Evolutionary conservation across 1,140 invertebrate species (phyloP).

Genomic region (Drosophila lowei): DNA sequence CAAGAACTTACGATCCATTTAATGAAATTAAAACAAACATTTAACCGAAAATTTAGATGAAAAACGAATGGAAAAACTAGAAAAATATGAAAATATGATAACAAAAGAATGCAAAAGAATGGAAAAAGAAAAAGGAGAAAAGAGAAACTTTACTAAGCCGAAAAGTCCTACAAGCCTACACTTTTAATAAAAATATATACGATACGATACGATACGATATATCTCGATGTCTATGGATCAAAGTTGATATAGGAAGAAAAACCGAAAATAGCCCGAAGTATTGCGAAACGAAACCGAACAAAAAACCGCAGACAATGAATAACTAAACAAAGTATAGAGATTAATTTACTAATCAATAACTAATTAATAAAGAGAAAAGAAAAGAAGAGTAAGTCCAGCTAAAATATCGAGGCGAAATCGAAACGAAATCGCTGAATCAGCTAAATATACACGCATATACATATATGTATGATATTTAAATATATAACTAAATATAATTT

Average conservation of each 20-base stretch:
- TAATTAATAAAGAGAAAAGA: constrained; percentile 2
- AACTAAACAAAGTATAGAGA: constrained; percentile 46
- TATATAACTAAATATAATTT: constrained; percentile 51
- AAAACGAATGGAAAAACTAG: constrained; percentile 49
- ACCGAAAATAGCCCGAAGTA: constrained; percentile 45
- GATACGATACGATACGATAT: constrained; percentile 17
- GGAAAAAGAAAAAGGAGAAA: constrained; percentile 11
- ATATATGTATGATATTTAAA: constrained; percentile 15
- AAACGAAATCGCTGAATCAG: constrained; percentile 22
- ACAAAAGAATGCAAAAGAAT: constrained; percentile 43
- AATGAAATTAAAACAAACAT: constrained; percentile 53
- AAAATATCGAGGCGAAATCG: constrained; percentile 33
- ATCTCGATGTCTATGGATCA: constrained; percentile 51
- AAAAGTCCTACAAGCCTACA: constrained; percentile 67
- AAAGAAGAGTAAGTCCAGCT: constrained; percentile 22
- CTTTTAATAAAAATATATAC: constrained; percentile 12
- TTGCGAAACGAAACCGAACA: constrained; percentile 21
- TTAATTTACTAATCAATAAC: constrained; percentile 38
- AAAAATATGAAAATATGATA: constrained; percentile 56
- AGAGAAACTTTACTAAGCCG: constrained; percentile 32
- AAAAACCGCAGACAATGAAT: constrained; percentile 40
- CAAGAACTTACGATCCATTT: constrained; percentile 70
- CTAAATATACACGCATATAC: constrained; percentile 37
- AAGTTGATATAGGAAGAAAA: constrained; percentile 35
- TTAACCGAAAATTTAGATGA: constrained; percentile 40